Base-by-base conservation (phyloP, 2,797 vertebrate genomes). In the Platalea minor region DNA sequence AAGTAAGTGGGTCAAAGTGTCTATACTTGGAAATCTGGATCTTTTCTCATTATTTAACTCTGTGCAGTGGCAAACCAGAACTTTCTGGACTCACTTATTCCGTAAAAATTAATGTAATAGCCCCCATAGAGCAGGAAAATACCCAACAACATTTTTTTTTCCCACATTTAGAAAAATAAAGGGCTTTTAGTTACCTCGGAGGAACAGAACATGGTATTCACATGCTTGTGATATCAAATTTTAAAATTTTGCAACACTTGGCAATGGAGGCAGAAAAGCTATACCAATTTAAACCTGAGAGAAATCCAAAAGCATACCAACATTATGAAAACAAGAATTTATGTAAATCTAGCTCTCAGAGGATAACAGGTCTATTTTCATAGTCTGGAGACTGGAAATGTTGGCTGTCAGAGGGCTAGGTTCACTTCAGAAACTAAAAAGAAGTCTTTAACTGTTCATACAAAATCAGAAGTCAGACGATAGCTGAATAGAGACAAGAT, bases 141-240 rank as follows among this genome's bases (percentile, higher is more conserved):
- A 24, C 6, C 5, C 19, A 28, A 1, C 10, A 13, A 29, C 1
- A 5, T 9, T 67, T n/a, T 2, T 1, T 1, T 7, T 7, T 3
- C 6, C 6, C 17, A 11, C 2, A 25, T 64, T 78, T 51, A 9
- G 28, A 56, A 63, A 43, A 85, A 43, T 11, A 26, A 86, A 48
- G 15, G 15, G 1, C 7, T 61, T 65, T 84, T 54, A 45, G 26
- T 50, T 72, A 53, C 53, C 11, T 69, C 24, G 46, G 6, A 92
- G 19, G 43, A 87, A 53, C 3, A 61, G 10, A 50, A 57, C 13
- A 56, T 2, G 9, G 5, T 57, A 37, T 41, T 70, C n/a, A 59
- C 9, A 33, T 15, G 20, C 20, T 46, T 64, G 13, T 7, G 14
- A 48, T 48, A 50, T 0, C 5, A 79, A 37, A n/a, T 51, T 68